Percentiles rank a stretch among this genome's conserved stretches.
These are phyloP conservation scores for Phyllostomus discolor DNA, from an alignment of 2,113 vertebrate genomes.

Conservation along the genomic window DNA sequence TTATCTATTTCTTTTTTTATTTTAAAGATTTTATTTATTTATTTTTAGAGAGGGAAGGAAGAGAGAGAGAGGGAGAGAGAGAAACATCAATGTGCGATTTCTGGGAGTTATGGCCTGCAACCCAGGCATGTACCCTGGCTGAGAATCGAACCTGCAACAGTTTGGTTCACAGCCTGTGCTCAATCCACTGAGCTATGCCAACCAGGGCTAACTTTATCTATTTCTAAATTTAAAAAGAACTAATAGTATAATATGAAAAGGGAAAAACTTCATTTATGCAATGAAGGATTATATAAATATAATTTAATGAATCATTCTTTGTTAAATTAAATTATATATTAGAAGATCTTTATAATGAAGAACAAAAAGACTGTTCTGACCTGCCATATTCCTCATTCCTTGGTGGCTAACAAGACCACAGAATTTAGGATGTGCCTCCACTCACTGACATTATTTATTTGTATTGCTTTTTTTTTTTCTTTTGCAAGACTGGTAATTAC, in stretches of 20 bases:
- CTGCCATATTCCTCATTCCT: neutral
- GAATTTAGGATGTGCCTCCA: neutral
- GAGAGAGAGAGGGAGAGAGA: too few relatives aligned
- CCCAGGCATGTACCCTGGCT: too few relatives aligned
- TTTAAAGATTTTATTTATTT: too few relatives aligned
- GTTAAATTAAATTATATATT: conserved; percentile 36
- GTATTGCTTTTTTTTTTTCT: neutral
- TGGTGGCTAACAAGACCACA: conserved; percentile 4
- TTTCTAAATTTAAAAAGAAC: neutral
- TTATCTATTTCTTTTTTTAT: neutral
- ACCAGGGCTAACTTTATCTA: neutral
- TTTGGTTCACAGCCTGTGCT: too few relatives aligned
- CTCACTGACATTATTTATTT: conserved; percentile 2
- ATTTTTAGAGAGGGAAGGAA: too few relatives aligned
- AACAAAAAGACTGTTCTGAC: neutral
- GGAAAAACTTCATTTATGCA: neutral
- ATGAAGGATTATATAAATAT: neutral
- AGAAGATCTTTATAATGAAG: conserved; percentile 18
- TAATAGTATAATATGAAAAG: conserved; percentile 5
- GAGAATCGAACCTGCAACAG: too few relatives aligned
- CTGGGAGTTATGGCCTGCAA: too few relatives aligned
- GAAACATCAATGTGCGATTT: too few relatives aligned
- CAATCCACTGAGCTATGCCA: too few relatives aligned
- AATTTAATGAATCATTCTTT: conserved; percentile 28
- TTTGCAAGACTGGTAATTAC: neutral